Percentiles rank a stretch among this genome's conserved stretches.
Conservation (phyloP, 2,113 vertebrate genomes). For the Microtus oregoni region DNA sequence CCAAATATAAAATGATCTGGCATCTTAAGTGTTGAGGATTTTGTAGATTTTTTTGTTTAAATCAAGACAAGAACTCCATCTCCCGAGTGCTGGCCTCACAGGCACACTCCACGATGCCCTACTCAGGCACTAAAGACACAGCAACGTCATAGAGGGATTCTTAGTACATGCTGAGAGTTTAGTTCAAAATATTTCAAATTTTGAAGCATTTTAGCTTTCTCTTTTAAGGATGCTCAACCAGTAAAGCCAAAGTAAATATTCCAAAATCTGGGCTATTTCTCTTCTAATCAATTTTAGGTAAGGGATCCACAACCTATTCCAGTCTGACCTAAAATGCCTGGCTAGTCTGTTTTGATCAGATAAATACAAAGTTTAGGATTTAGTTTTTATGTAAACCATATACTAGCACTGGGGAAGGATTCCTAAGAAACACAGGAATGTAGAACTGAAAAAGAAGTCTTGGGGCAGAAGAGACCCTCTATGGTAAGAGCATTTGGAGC, state of each 20-base stretch:
- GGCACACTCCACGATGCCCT: not conserved
- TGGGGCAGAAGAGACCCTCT: not conserved
- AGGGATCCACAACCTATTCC: not conserved
- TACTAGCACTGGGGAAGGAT: conserved; percentile 4
- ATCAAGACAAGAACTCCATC: not conserved
- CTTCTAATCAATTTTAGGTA: not conserved
- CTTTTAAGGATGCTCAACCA: not conserved
- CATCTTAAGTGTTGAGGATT: not conserved
- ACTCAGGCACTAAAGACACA: not conserved
- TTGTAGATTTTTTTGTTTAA: not conserved
- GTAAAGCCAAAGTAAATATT: not conserved
- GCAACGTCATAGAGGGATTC: not conserved
- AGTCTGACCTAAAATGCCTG: not conserved
- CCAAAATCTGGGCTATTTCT: not conserved
- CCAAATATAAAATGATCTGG: not conserved
- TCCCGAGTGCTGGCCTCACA: not conserved
- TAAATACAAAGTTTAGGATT: conserved; percentile 6
- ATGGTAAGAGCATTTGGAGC: not conserved
- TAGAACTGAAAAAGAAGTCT: not conserved
- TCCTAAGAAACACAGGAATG: not conserved
- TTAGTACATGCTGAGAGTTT: not conserved
- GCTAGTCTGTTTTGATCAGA: not conserved
- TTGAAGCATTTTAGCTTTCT: not conserved
- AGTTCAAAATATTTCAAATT: not conserved
- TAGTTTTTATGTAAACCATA: conserved; percentile 6